phyloP scores from a whole-genome alignment of 2,888 invertebrate genomes.

The Andrena chrysosceles region DNA sequence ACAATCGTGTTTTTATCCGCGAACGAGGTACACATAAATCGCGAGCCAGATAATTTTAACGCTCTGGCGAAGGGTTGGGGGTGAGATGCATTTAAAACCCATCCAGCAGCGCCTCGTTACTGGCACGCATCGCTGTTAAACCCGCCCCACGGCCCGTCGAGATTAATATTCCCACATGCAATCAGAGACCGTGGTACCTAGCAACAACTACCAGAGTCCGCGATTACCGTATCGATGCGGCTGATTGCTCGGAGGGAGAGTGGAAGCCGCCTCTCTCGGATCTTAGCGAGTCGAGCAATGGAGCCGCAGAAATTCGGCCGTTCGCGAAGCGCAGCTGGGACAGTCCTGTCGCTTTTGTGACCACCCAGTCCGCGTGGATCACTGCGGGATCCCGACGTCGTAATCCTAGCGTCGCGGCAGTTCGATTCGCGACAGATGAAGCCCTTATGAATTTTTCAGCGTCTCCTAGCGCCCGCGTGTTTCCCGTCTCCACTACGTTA shows the following conservation, averaged over 20 bases:
- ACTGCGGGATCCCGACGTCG: slow-evolving; percentile 24
- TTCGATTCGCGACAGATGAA: slow-evolving; percentile 35
- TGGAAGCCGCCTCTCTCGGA: slow-evolving; percentile 28
- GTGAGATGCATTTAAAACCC: slow-evolving; percentile 59
- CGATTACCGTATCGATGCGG: slow-evolving; percentile 61
- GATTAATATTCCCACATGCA: slow-evolving; percentile 71
- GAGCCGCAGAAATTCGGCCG: slow-evolving; percentile 42
- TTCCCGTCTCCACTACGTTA: neutral
- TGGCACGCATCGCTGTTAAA: slow-evolving; percentile 52
- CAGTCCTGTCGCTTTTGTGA: neutral
- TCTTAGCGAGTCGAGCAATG: slow-evolving; percentile 47
- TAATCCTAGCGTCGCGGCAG: slow-evolving; percentile 23
- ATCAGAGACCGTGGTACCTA: slow-evolving; percentile 67
- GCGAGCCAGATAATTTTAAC: slow-evolving; percentile 56
- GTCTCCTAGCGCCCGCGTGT: neutral
- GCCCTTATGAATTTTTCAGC: slow-evolving; percentile 44
- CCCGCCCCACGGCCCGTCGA: slow-evolving; percentile 50
- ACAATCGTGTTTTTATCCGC: neutral
- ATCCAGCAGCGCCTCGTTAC: slow-evolving; percentile 53
- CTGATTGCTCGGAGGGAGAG: slow-evolving; percentile 53
- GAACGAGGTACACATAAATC: slow-evolving; percentile 43
- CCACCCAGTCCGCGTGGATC: too few species aligned
- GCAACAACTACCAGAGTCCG: slow-evolving; percentile 60
- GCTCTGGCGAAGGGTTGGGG: neutral
- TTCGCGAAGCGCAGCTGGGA: neutral